Conservation (phyloP, 2,797 vertebrate species). For the Sarcophilus harrisii region DNA sequence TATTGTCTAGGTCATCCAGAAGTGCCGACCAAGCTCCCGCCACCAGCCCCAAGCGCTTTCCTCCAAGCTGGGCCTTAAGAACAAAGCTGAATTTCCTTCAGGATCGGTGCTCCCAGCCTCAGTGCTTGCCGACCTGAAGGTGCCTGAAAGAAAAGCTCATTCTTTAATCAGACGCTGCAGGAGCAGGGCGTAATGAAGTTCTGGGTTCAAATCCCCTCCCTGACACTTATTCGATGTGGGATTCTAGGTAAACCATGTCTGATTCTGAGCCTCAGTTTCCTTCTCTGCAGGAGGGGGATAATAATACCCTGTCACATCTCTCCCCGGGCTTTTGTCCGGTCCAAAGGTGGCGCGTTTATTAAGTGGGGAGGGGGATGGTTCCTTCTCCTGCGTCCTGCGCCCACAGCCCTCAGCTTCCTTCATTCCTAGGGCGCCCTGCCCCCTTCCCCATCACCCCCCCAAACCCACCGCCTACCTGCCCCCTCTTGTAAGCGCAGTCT, state of each 20-base stretch:
- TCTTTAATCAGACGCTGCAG: background rate
- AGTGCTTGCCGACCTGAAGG: background rate
- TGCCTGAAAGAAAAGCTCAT: background rate
- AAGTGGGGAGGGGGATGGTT: background rate
- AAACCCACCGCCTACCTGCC: background rate
- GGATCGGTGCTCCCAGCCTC: background rate
- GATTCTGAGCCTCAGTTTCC: background rate
- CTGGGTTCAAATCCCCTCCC: background rate
- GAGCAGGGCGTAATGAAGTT: background rate
- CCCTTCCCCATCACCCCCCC: background rate
- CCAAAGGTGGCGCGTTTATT: background rate
- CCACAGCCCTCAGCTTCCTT: background rate
- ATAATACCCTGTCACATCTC: background rate
- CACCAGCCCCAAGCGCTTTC: background rate
- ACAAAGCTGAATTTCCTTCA: background rate
- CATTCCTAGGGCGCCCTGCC: background rate
- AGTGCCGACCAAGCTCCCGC: background rate
- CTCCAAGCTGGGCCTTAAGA: background rate
- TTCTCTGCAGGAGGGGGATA: background rate
- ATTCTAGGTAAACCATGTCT: background rate
- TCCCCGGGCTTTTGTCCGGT: background rate
- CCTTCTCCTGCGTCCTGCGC: background rate
- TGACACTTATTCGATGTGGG: background rate
- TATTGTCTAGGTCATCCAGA: too few relatives aligned
- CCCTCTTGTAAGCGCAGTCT: slow-evolving; percentile 6